Conservation (phyloP, 2,888 invertebrate genomes). For the Hirtodrosophila histrioides region DNA sequence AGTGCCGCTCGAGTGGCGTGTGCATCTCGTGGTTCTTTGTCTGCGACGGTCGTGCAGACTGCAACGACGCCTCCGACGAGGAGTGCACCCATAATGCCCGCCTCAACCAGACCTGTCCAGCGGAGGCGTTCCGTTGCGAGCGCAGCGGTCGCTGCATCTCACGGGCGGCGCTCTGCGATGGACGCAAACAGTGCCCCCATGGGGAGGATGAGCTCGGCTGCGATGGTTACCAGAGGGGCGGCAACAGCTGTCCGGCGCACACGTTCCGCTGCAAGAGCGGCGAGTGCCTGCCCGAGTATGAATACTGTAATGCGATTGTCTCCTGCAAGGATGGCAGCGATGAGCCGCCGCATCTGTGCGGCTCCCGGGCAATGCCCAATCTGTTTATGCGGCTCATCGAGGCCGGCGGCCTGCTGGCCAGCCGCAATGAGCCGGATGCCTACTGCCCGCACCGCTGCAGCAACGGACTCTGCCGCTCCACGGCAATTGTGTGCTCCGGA, state of each 20-base stretch:
- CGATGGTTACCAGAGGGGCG: conserved; percentile 86
- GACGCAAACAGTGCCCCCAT: conserved; percentile 90
- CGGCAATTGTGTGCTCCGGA: conserved; percentile 95
- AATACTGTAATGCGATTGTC: conserved; percentile 95
- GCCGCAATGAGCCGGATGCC: conserved; percentile 65
- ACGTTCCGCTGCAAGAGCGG: conserved; percentile 94
- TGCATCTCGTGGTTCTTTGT: conserved; percentile 97
- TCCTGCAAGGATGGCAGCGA: conserved; percentile 95
- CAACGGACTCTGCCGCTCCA: conserved; percentile 94
- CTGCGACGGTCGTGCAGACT: conserved; percentile 92
- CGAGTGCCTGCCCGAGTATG: conserved; percentile 94
- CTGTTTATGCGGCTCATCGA: conserved; percentile 82
- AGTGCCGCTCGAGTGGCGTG: conserved; percentile 93
- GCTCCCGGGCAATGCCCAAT: conserved; percentile 84
- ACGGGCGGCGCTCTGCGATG: conserved; percentile 92
- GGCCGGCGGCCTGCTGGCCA: conserved; percentile 75
- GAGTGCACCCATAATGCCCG: conserved; percentile 87
- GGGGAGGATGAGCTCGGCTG: conserved; percentile 91
- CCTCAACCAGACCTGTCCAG: conserved; percentile 86
- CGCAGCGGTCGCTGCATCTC: conserved; percentile 90
- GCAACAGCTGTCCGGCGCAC: conserved; percentile 88
- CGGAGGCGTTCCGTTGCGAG: conserved; percentile 89
- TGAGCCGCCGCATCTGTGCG: conserved; percentile 92
- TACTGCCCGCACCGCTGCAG: conserved; percentile 93
- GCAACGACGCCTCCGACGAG: conserved; percentile 94